Base-by-base conservation (phyloP, 2,113 vertebrate genomes). In the Casuarius casuarius region DNA sequence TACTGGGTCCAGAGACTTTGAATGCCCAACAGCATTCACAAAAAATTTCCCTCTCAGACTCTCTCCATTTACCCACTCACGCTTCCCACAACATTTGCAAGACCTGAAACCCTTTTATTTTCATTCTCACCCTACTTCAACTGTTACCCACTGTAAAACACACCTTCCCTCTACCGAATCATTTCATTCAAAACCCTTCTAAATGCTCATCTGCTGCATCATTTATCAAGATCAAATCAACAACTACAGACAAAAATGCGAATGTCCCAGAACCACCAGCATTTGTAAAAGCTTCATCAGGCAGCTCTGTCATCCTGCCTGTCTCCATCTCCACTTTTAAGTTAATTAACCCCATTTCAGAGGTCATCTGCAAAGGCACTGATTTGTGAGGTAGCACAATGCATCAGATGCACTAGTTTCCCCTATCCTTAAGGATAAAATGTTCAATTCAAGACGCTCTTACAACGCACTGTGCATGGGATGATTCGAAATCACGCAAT, bases 401-500 rank as follows among this genome's bases (percentile, higher is more conserved):
- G 3, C 35, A 59, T 52, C 40, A 18, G 59, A 46, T 7, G 3
- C 46, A 8, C 6, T 21, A 10, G 72, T 61, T 82, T 80, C 40
- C n/a, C 15, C 8, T 18, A 23, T 14, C 29, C 21, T 77, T 72
- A 22, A 48, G 6, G 33, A 5, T 21, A 78, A 46, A 81, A 6
- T 5, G 5, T 26, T n/a, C 29, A 26, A 9, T 7, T 35, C 23
- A 56, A 28, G 56, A 10, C 0, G 0, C 44, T 31, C 40, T 46
- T 46, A 29, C 31, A 42, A 67, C 26, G 42, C 65, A 21, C 0
- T 10, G 40, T 33, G 40, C 26, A 38, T 7, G 17, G 51, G 12
- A 16, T 1, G 8, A 38, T 1, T 42, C 0, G 10, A 77, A 73
- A 61, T 10, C 40, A 56, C 8, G 21, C 5, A 1, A 19, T 4